phyloP scores from a whole-genome alignment of 1,140 invertebrate genomes.

The Lasioglossum baleicum region DNA sequence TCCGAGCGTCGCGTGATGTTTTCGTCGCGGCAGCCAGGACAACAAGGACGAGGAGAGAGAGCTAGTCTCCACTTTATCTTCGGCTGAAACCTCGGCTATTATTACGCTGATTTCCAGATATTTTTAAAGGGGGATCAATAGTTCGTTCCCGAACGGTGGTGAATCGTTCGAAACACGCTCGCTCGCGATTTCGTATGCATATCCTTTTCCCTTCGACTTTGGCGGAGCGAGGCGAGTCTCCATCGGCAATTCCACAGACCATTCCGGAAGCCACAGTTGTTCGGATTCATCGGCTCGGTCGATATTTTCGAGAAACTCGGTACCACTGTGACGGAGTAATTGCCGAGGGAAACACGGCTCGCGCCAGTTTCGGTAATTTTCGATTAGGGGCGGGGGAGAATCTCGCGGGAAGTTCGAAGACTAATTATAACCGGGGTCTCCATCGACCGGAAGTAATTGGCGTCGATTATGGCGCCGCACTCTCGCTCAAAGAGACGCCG shows the following conservation, averaged over 20 bases:
- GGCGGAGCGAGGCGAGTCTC: too few species aligned
- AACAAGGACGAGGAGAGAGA: slow-evolving; percentile 8
- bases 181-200: slow-evolving; percentile 19
- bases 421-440: neutral
- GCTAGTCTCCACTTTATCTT: neutral
- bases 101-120: slow-evolving; percentile 48
- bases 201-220: neutral
- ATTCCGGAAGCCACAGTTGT: too few species aligned
- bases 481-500: slow-evolving; percentile 1
- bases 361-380: neutral
- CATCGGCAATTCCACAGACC: too few species aligned
- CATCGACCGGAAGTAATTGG: slow-evolving; percentile 5
- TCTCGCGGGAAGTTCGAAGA: neutral
- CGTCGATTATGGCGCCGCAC: neutral
- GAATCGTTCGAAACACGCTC: slow-evolving; percentile 40
- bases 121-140: slow-evolving; percentile 55
- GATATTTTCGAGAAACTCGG: neutral
- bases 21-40: slow-evolving; percentile 10
- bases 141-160: slow-evolving; percentile 29
- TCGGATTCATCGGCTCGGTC: neutral
- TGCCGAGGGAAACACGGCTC: neutral
- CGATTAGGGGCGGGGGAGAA: neutral
- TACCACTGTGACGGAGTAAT: neutral
- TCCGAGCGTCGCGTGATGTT: slow-evolving; percentile 24
- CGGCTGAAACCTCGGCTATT: slow-evolving; percentile 37